These are phyloP conservation scores for Metellina segmentata DNA, from an alignment of 2,888 invertebrate species.

Conservation along the genomic window DNA sequence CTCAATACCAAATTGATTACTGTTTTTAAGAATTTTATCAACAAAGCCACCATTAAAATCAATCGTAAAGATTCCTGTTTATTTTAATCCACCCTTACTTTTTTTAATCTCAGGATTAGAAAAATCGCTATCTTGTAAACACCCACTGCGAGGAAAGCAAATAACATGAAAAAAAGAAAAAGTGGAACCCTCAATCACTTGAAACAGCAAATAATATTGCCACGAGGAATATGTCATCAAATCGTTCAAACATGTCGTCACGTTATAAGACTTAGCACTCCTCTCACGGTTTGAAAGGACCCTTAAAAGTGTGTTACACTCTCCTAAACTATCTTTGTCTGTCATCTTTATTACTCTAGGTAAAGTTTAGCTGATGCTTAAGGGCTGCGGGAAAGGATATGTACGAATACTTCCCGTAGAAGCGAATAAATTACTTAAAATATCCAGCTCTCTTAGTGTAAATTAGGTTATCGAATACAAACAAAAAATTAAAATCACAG, in stretches of 20 bases:
- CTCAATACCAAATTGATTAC: too few species aligned
- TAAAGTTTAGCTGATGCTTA: neutral
- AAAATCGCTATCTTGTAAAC: neutral
- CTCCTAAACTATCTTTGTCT: neutral
- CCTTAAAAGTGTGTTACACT: neutral
- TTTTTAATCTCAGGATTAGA: neutral
- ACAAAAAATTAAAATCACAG: neutral
- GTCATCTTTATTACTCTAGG: neutral
- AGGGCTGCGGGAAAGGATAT: neutral
- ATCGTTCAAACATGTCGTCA: constrained; percentile 23
- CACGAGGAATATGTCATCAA: constrained; percentile 39
- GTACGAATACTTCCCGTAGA: neutral
- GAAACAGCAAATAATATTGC: neutral
- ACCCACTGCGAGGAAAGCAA: neutral
- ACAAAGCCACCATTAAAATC: too few species aligned
- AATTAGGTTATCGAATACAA: neutral
- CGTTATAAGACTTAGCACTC: neutral
- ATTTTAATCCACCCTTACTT: neutral
- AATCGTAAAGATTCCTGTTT: neutral
- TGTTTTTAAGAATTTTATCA: too few species aligned
- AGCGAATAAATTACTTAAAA: neutral
- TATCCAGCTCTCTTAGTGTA: neutral
- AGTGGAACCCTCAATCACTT: neutral
- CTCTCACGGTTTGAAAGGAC: neutral
- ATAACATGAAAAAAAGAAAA: neutral